A percentile compares a stretch with the other conserved stretches of the same genome.
Conservation (phyloP, 2,888 invertebrate species). For the Machimus rusticus region DNA sequence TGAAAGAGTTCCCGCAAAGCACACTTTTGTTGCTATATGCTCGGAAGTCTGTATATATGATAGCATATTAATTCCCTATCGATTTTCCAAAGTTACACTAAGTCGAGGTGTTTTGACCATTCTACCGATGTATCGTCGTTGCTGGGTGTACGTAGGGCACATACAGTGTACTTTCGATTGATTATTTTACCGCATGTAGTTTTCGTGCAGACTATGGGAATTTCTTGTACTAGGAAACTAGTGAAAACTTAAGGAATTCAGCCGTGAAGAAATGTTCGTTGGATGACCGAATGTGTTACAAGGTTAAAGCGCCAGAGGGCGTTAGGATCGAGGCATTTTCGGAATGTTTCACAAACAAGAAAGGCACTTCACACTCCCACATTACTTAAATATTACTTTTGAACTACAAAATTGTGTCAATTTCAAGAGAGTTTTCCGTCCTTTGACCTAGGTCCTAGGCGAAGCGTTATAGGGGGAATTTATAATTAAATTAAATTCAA, state of each 20-base stretch:
- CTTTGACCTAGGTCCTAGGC: neutral
- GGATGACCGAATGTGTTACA: neutral
- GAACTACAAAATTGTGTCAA: neutral
- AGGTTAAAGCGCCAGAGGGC: neutral
- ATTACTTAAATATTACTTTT: neutral
- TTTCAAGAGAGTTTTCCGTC: neutral
- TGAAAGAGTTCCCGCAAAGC: neutral
- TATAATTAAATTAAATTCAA: neutral
- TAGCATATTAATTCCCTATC: neutral
- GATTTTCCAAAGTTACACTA: neutral
- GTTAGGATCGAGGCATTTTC: neutral
- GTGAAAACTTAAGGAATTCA: neutral
- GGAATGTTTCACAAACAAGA: neutral
- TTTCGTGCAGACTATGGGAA: neutral
- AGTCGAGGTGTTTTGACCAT: neutral
- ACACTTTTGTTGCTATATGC: neutral
- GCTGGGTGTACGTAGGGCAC: neutral
- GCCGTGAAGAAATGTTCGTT: neutral
- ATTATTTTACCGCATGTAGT: neutral
- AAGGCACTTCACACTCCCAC: neutral
- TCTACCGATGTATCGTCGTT: neutral
- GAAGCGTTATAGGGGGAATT: neutral
- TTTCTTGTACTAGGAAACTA: neutral
- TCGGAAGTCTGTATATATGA: neutral
- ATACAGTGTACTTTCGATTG: neutral